Base-by-base conservation (phyloP, 2,888 invertebrate genomes). In the Nezara viridula region DNA sequence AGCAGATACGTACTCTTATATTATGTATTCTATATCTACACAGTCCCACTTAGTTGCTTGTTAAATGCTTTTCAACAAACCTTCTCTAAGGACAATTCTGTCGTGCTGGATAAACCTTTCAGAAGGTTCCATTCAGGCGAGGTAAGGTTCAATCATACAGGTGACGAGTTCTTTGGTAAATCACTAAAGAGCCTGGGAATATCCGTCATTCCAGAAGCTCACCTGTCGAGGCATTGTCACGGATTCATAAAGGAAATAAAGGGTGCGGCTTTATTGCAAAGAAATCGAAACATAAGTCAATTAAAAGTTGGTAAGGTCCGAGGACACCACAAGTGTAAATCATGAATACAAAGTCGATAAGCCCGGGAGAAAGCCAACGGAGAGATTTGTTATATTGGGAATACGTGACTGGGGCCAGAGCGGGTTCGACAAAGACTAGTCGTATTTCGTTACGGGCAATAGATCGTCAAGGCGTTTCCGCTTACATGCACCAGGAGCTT, bases 381-480 rank as follows among this genome's bases (percentile, higher is more conserved):
- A 86, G 55, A 86, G 86, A 86, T 86, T 86, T 86, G 86, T 86
- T 86, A 55, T 86, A 86, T 86, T 52, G 86, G 86, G 86, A 86
- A 86, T 86, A 86, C 86, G 86, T 86, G 86, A 86, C 86, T 86
- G 6, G 52, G 86, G 55, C 50, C 55, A 60, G 37, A 37, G 86
- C 86, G 52, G 86, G 86, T n/a, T 86, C 86, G 55, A 86, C 86
- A 86, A 86, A 86, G 86, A 50, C 86, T 40, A 50, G 52, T 86
- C 86, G 14, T 86, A 86, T 86, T 86, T 86, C 55, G 86, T 55
- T 86, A 12, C 86, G 40, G 86, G 86, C 86, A 86, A 86, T 86
- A 32, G 50, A 86, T 86, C 86, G 21, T 86, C 86, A 86, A 86
- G 86, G 86, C 86, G 55, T 86, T 86, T 86, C 86, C 86, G 86